phyloP scores from a whole-genome alignment of 2,888 invertebrate genomes.

The Caenorhabditis parvicauda region DNA sequence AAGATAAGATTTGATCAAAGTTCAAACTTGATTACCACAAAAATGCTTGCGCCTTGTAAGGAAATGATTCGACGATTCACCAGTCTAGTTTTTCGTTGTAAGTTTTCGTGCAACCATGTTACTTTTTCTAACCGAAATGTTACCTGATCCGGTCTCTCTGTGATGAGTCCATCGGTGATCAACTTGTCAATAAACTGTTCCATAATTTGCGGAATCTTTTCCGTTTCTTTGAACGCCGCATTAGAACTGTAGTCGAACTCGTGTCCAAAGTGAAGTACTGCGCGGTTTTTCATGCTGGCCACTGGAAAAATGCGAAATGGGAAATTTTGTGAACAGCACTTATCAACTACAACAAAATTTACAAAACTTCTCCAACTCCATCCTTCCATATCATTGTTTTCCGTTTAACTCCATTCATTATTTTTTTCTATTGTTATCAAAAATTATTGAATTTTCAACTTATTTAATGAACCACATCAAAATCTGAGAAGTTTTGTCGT shows the following conservation, averaged over 20 bases:
- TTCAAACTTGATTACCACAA: too few relatives aligned
- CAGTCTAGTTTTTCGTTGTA: background rate
- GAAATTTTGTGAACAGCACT: constrained; percentile 15
- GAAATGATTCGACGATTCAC: too few relatives aligned
- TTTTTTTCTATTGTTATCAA: background rate
- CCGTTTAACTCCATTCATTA: background rate
- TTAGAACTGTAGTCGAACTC: constrained; percentile 56
- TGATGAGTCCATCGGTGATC: constrained; percentile 14
- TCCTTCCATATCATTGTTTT: background rate
- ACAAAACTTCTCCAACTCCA: background rate
- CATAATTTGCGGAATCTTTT: constrained; percentile 37
- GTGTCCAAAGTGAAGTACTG: constrained; percentile 57
- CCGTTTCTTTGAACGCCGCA: constrained; percentile 30
- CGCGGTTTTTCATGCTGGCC: constrained; percentile 48
- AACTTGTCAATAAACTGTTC: constrained; percentile 34
- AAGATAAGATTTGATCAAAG: too few relatives aligned
- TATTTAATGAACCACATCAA: background rate
- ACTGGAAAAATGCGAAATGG: too few relatives aligned
- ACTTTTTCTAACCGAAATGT: background rate
- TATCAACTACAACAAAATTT: background rate
- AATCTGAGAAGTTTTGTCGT: too few relatives aligned
- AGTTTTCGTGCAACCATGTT: background rate
- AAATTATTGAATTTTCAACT: background rate
- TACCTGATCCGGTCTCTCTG: constrained; percentile 46
- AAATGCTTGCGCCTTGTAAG: too few relatives aligned